Conservation (phyloP, 2,113 vertebrate genomes). For the Strix aluco region DNA sequence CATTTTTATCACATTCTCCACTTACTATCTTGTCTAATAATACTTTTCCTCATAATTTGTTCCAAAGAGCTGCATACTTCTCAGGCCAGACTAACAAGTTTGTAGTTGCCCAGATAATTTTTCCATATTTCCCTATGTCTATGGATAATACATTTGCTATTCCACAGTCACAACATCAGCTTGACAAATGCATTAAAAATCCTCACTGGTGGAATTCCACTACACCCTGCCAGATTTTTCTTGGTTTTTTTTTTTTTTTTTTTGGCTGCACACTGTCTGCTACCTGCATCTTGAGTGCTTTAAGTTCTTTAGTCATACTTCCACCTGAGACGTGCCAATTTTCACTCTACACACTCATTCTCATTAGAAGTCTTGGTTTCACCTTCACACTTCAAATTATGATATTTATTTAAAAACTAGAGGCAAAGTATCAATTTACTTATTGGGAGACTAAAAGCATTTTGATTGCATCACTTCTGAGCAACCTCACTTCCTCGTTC, state of each 20-base stretch:
- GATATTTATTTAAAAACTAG: neutral
- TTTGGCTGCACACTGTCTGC: neutral
- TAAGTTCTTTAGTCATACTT: neutral
- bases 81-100: constrained; percentile 34
- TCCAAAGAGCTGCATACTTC: constrained; percentile 30
- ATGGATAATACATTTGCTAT: constrained; percentile 25
- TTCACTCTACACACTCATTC: neutral
- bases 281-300: neutral
- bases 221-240: neutral
- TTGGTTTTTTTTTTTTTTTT: neutral
- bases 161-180: constrained; percentile 29
- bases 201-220: constrained; percentile 32
- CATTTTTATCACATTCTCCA: constrained; percentile 28
- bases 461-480: constrained; percentile 2
- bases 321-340: neutral
- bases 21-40: constrained; percentile 16
- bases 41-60: neutral
- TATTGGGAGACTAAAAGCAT: neutral
- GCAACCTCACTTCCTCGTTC: constrained; percentile 29
- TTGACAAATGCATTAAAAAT: constrained; percentile 45
- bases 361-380: neutral
- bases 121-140: constrained; percentile 19
- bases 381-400: neutral
- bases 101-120: constrained; percentile 23
- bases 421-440: neutral